Conservation (phyloP, 2,113 vertebrate genomes). For the Phoenicopterus ruber region DNA sequence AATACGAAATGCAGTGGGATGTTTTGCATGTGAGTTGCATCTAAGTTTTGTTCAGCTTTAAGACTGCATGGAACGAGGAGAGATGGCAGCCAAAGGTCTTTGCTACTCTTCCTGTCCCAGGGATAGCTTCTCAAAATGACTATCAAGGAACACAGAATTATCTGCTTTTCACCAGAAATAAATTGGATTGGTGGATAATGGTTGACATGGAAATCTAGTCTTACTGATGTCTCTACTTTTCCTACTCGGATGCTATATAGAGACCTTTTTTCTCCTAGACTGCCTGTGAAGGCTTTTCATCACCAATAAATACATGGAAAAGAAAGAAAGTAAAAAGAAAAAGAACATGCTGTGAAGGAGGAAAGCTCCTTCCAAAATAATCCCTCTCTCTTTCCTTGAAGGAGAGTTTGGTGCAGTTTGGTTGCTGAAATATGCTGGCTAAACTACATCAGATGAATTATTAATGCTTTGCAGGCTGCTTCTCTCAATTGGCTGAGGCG, state of each 20-base stretch:
- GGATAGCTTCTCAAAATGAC: not conserved
- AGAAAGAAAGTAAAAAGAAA: not conserved
- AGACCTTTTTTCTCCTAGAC: not conserved
- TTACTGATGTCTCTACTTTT: not conserved
- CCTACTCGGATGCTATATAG: not conserved
- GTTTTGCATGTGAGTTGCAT: not conserved
- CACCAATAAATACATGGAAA: fast-evolving
- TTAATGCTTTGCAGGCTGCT: constrained; percentile 38
- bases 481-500: constrained; percentile 1
- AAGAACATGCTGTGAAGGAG: not conserved
- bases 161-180: not conserved
- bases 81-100: not conserved
- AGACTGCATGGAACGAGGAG: not conserved
- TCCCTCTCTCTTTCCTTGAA: not conserved
- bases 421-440: constrained; percentile 7
- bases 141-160: not conserved
- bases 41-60: not conserved
- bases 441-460: constrained; percentile 49
- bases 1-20: fast-evolving
- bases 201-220: not conserved
- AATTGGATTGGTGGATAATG: not conserved
- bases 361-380: not conserved
- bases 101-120: not conserved
- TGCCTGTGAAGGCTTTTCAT: not conserved
- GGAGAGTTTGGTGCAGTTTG: constrained; percentile 31